phyloP scores from a whole-genome alignment of 2,888 invertebrate species.

The Melieria omissa region DNA sequence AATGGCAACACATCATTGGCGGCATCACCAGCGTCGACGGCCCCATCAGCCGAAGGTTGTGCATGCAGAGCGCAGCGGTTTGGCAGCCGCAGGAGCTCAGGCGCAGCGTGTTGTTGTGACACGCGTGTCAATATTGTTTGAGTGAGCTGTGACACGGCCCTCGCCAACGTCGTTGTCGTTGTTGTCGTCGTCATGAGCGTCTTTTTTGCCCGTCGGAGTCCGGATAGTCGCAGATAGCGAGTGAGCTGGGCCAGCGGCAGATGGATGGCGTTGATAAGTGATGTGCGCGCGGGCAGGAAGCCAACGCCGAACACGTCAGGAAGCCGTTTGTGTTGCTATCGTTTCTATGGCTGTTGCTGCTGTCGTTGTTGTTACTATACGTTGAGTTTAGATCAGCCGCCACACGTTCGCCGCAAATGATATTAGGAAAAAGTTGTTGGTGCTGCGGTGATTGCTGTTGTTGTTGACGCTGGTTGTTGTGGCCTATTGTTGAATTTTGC shows the following conservation, averaged over 20 bases:
- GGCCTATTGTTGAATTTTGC: constrained; percentile 27
- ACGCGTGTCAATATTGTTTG: constrained; percentile 37
- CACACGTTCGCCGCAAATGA: background rate
- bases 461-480: constrained; percentile 28
- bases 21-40: background rate
- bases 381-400: too few species aligned
- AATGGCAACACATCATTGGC: background rate
- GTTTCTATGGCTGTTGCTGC: background rate
- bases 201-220: too few species aligned
- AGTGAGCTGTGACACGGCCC: constrained; percentile 35
- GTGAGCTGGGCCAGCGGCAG: constrained; percentile 42
- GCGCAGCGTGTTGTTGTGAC: background rate
- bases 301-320: constrained; percentile 4
- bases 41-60: background rate
- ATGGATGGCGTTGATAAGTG: constrained; percentile 50
- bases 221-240: too few species aligned
- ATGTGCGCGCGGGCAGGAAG: constrained; percentile 3
- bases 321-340: constrained; percentile 7
- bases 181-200: too few species aligned
- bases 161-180: constrained; percentile 51
- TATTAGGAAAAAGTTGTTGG: background rate
- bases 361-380: background rate
- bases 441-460: background rate
- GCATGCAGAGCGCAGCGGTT: background rate
- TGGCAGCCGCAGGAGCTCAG: background rate